Conservation (phyloP, 2,113 vertebrate species). For the Lepisosteus osseus region DNA sequence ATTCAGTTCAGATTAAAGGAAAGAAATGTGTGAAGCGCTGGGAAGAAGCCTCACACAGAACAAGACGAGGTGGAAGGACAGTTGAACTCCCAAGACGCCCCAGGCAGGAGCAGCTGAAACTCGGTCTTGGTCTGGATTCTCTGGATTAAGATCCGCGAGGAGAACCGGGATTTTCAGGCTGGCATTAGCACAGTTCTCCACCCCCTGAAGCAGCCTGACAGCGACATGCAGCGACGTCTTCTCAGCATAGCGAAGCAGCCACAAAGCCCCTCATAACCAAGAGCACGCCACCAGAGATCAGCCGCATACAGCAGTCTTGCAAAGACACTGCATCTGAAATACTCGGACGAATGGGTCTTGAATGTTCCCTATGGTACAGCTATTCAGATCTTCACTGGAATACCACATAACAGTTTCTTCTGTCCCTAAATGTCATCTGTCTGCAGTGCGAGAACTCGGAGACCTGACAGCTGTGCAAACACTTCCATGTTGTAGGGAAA, state of each 20-base stretch:
- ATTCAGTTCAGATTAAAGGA: not conserved
- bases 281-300: not conserved
- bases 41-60: not conserved
- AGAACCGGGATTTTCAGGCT: not conserved
- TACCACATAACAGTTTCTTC: not conserved
- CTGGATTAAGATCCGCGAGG: not conserved
- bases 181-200: not conserved
- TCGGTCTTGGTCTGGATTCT: not conserved
- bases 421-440: slow-evolving; percentile 1
- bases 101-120: not conserved
- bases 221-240: too few relatives aligned
- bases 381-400: not conserved
- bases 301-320: not conserved
- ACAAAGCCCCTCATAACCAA: not conserved
- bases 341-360: too few relatives aligned
- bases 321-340: not conserved
- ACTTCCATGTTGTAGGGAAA: not conserved
- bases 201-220: not conserved
- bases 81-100: not conserved
- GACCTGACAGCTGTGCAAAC: not conserved
- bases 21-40: not conserved
- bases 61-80: not conserved
- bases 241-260: not conserved
- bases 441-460: not conserved
- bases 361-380: not conserved